phyloP scores from a whole-genome alignment of 2,888 invertebrate genomes.

The Beris chalybata region DNA sequence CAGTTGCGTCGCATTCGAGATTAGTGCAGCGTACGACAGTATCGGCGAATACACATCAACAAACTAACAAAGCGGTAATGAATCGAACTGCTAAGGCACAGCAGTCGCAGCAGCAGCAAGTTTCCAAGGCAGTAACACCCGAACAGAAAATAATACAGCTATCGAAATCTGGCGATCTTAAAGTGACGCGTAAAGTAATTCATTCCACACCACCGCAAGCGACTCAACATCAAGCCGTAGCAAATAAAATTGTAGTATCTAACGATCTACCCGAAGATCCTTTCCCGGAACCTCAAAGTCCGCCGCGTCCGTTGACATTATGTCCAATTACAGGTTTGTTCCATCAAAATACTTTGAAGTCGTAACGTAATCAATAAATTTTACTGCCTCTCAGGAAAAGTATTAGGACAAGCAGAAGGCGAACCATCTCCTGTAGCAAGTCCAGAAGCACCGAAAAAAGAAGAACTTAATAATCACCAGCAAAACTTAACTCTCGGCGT shows the following conservation, averaged over 20 bases:
- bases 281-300: conserved; percentile 66
- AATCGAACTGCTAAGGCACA: conserved; percentile 27
- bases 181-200: conserved; percentile 57
- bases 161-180: conserved; percentile 59
- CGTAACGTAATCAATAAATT: conserved; percentile 41
- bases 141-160: conserved; percentile 57
- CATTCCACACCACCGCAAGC: conserved; percentile 44
- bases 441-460: conserved; percentile 11
- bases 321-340: conserved; percentile 67
- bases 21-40: conserved; percentile 35
- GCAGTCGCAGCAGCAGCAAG: not conserved
- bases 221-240: conserved; percentile 37
- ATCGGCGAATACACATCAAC: conserved; percentile 30
- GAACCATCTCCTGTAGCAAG: conserved; percentile 52
- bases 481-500: conserved; percentile 15
- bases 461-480: not conserved
- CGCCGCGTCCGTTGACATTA: conserved; percentile 69
- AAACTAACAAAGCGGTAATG: conserved; percentile 4
- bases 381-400: conserved; percentile 44
- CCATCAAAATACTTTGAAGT: conserved; percentile 18
- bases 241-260: conserved; percentile 11
- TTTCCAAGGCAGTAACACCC: conserved; percentile 47
- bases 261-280: conserved; percentile 56
- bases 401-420: conserved; percentile 64
- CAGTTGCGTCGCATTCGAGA: conserved; percentile 37